Evolutionary conservation across 2,888 invertebrate genomes (phyloP).

Genomic region (Pachycephus smyrnensis): DNA sequence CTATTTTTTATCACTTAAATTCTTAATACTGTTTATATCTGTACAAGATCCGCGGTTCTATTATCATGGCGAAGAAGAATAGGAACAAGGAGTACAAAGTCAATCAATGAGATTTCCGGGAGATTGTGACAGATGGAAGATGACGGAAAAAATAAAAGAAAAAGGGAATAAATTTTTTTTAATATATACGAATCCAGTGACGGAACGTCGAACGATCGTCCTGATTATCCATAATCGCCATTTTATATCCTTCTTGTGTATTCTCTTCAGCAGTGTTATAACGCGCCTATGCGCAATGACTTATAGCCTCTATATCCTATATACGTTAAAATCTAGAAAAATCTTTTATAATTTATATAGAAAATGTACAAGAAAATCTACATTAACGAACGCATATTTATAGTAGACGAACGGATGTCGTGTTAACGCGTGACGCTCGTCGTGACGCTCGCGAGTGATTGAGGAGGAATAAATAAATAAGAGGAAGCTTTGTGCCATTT

Average conservation of each 20-base stretch:
- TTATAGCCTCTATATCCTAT: slow-evolving; percentile 3
- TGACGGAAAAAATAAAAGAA: not conserved
- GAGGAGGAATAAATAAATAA: slow-evolving; percentile 50
- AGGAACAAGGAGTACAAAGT: not conserved
- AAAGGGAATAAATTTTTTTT: not conserved
- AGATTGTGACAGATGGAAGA: no score
- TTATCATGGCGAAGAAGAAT: not conserved
- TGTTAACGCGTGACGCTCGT: not conserved
- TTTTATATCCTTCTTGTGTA: not conserved
- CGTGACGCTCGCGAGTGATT: slow-evolving; percentile 41
- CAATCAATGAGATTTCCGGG: not conserved
- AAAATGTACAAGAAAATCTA: slow-evolving; percentile 66
- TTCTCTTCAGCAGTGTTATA: not conserved
- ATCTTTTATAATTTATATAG: slow-evolving; percentile 52
- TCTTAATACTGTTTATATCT: slow-evolving; percentile 33
- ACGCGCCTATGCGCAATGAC: not conserved
- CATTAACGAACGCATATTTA: slow-evolving; percentile 57
- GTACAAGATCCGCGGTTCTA: slow-evolving; percentile 32
- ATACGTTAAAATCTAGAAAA: slow-evolving; percentile 46
- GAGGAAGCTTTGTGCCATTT: slow-evolving; percentile 29
- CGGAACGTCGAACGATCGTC: not conserved
- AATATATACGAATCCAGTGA: not conserved
- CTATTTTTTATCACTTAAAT: slow-evolving; percentile 41
- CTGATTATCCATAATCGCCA: not conserved
- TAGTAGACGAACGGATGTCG: slow-evolving; percentile 13